These are phyloP conservation scores for Pseudachorutes palmiensis DNA, from an alignment of 1,140 invertebrate species.

Conservation along the genomic window DNA sequence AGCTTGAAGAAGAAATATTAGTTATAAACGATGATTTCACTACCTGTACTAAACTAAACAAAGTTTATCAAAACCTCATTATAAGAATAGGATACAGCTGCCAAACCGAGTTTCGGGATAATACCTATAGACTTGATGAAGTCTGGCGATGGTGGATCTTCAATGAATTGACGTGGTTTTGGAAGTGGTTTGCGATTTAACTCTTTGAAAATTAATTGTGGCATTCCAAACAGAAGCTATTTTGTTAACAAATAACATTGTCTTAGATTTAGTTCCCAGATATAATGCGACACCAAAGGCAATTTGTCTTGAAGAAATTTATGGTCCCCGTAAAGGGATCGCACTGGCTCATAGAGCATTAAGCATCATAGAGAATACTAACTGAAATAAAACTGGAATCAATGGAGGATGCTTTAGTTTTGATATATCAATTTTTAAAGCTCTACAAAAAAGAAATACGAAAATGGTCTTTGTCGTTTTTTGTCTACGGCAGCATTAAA, in stretches of 20 bases:
- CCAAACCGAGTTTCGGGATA: not conserved
- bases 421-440: not conserved
- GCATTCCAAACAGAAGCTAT: not conserved
- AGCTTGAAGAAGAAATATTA: not conserved
- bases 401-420: not conserved
- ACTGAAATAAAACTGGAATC: too few species aligned
- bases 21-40: too few species aligned
- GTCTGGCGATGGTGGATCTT: not conserved
- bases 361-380: too few species aligned
- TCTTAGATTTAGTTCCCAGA: too few species aligned
- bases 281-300: too few species aligned
- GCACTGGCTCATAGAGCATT: too few species aligned
- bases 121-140: not conserved
- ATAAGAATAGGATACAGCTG: too few species aligned
- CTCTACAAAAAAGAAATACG: not conserved
- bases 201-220: not conserved
- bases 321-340: too few species aligned
- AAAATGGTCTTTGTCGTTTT: slow-evolving; percentile 10
- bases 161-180: not conserved
- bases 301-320: not conserved
- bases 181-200: not conserved
- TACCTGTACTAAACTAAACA: too few species aligned
- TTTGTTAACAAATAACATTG: not conserved
- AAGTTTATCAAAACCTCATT: too few species aligned
- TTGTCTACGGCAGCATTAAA: slow-evolving; percentile 29